Evolutionary conservation across 2,888 invertebrate genomes (phyloP).

Genomic region (Petrophora chlorosata): DNA sequence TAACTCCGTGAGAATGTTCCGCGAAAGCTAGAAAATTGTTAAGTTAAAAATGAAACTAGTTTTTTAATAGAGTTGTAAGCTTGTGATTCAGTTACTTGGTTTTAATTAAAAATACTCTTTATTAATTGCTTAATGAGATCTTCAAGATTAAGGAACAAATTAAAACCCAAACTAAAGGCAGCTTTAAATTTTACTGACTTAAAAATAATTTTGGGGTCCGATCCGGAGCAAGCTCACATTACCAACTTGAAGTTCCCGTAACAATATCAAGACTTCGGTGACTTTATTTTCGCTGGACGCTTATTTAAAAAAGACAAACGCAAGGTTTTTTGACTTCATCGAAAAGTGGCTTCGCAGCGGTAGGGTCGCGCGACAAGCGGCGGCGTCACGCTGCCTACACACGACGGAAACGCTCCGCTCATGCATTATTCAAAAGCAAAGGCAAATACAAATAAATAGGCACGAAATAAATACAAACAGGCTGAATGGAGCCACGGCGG

Average conservation of each 20-base stretch:
- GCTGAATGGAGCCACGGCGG: conserved; percentile 79
- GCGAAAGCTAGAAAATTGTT: conserved; percentile 47
- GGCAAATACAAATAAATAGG: conserved; percentile 83
- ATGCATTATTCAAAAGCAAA: conserved; percentile 81
- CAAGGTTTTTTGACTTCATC: no score
- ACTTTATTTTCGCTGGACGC: no score
- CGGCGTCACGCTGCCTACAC: conserved; percentile 84
- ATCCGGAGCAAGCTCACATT: no score
- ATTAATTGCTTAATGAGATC: no score
- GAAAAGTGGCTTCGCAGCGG: conserved; percentile 50
- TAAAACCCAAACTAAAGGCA: no score
- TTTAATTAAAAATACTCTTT: conserved; percentile 3
- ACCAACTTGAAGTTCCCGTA: no score
- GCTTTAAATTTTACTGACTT: no score
- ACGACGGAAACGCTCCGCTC: conserved; percentile 81
- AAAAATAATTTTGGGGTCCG: no score
- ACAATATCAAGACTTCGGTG: no score
- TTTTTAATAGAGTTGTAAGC: conserved; percentile 30
- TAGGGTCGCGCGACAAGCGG: conserved; percentile 53
- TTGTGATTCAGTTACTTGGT: background rate
- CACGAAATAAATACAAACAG: conserved; percentile 83
- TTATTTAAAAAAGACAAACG: no score
- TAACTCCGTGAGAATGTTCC: conserved; percentile 64
- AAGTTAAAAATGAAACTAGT: conserved; percentile 23
- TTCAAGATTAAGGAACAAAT: no score